Percentiles rank a stretch among this genome's conserved stretches.
Evolutionary conservation across 2,888 invertebrate genomes (phyloP).

Genomic region (Lottia gigantea): DNA sequence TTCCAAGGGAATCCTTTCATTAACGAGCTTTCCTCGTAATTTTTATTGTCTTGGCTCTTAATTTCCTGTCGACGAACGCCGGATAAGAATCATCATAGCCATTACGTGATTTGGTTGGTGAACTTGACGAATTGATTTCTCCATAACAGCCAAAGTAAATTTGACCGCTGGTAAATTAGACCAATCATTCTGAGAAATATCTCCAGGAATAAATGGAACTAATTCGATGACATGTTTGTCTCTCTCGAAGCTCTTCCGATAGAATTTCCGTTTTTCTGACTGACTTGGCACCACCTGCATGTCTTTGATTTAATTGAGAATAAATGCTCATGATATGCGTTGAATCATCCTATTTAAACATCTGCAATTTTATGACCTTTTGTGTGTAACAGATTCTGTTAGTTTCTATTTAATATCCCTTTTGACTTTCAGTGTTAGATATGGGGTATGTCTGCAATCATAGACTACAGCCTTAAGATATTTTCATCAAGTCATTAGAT

Average conservation of each 20-base stretch:
- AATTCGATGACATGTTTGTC: constrained; percentile 19
- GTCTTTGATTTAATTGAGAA: not conserved
- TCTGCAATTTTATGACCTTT: no score
- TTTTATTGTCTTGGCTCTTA: constrained; percentile 8
- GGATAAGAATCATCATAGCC: not conserved
- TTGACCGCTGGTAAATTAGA: constrained; percentile 9
- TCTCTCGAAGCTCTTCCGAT: constrained; percentile 18
- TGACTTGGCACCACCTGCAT: constrained; percentile 19
- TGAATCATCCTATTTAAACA: no score
- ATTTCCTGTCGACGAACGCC: not conserved
- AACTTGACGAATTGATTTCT: not conserved
- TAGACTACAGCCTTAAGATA: no score
- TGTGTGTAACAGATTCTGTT: no score
- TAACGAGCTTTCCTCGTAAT: constrained; percentile 4
- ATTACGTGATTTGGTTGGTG: constrained; percentile 9
- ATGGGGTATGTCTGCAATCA: no score
- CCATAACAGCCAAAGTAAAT: not conserved
- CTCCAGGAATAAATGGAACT: constrained; percentile 8
- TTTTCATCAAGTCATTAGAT: no score
- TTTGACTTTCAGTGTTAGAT: no score
- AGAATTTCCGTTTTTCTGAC: constrained; percentile 21
- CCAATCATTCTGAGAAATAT: not conserved
- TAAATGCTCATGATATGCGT: no score
- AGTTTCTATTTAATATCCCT: no score
- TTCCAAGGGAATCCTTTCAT: constrained; percentile 10